Evolutionary conservation across 2,888 invertebrate species (phyloP).

Genomic region (Vanessa cardui): DNA sequence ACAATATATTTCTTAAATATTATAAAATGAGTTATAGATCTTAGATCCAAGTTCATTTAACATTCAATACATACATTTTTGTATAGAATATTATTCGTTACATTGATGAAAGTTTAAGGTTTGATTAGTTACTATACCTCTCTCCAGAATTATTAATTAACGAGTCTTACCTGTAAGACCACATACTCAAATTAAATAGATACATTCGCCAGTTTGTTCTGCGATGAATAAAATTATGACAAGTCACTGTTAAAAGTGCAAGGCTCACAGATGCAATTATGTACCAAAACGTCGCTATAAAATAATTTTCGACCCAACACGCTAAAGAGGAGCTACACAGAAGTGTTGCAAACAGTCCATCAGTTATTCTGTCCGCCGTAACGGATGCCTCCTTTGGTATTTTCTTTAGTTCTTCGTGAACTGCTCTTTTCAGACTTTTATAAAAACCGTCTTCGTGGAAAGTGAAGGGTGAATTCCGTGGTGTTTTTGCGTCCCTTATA

Average conservation of each 20-base stretch:
- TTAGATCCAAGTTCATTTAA: too few relatives aligned
- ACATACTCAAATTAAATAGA: constrained; percentile 86
- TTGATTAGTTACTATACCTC: too few relatives aligned
- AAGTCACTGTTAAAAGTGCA: constrained; percentile 82
- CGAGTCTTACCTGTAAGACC: constrained; percentile 83
- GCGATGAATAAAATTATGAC: constrained; percentile 91
- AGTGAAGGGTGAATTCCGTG: constrained; percentile 88
- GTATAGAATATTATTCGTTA: too few relatives aligned
- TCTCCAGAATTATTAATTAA: neutral
- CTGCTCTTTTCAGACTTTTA: constrained; percentile 84
- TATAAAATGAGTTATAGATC: too few relatives aligned
- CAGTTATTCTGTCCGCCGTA: constrained; percentile 62
- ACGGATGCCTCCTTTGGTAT: constrained; percentile 66
- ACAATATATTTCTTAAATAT: neutral
- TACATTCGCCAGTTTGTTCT: constrained; percentile 91
- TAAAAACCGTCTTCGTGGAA: constrained; percentile 90
- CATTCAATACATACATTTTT: too few relatives aligned
- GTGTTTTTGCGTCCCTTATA: constrained; percentile 83
- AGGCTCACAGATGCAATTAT: constrained; percentile 82
- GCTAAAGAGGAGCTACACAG: constrained; percentile 55
- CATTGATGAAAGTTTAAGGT: too few relatives aligned
- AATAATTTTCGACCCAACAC: constrained; percentile 51
- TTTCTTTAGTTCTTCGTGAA: constrained; percentile 79
- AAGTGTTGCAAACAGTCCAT: constrained; percentile 62
- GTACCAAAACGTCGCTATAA: constrained; percentile 57